phyloP scores from a whole-genome alignment of 2,888 invertebrate genomes.

The Mythimna impura region DNA sequence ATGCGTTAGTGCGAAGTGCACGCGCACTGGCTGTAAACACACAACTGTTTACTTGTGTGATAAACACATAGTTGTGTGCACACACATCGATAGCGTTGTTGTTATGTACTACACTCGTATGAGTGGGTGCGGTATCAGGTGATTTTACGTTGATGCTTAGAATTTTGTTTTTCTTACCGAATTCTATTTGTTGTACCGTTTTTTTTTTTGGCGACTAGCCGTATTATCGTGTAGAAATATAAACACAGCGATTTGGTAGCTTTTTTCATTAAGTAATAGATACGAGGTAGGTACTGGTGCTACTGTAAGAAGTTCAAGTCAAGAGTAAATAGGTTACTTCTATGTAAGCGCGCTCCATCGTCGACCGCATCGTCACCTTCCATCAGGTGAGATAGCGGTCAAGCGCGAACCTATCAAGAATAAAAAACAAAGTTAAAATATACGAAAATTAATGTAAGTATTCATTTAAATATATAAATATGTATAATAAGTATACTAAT shows the following conservation, averaged over 20 bases:
- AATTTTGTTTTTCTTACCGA: slow-evolving; percentile 21
- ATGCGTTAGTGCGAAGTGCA: slow-evolving; percentile 48
- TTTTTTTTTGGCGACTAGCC: not conserved
- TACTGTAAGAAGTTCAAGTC: not conserved
- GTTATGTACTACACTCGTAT: slow-evolving; percentile 18
- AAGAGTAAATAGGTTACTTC: no score
- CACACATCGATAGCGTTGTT: slow-evolving; percentile 28
- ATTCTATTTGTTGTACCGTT: not conserved
- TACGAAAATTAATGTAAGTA: no score
- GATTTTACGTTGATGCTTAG: slow-evolving; percentile 37
- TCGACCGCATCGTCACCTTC: no score
- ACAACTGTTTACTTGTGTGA: slow-evolving; percentile 42
- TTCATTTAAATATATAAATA: no score
- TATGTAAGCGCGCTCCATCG: no score
- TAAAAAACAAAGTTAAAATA: no score
- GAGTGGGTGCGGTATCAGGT: slow-evolving; percentile 45
- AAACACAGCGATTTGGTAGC: no score
- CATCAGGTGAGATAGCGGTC: no score
- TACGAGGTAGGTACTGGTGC: not conserved
- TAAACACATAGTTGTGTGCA: slow-evolving; percentile 13
- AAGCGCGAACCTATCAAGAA: no score
- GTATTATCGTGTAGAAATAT: not conserved
- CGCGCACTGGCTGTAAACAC: slow-evolving; percentile 58
- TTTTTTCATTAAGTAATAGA: not conserved
- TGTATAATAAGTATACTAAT: no score